Base-by-base conservation (phyloP, 1,140 invertebrate genomes). In the Heliothis subflexa region DNA sequence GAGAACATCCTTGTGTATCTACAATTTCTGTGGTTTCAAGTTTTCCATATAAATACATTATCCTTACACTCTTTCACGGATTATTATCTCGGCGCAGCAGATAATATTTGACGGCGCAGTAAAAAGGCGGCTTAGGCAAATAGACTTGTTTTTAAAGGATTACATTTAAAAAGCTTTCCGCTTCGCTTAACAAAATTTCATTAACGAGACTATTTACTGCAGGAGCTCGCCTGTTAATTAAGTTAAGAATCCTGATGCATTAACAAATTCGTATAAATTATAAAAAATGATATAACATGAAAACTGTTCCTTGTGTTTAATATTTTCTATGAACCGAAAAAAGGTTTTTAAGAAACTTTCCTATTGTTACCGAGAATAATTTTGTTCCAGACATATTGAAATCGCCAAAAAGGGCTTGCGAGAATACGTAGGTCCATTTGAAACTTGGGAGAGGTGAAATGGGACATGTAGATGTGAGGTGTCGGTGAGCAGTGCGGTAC, bases 81-180 rank as follows among this genome's bases (percentile, higher is more conserved):
- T 70, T 68, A 50, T 28, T 50, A 25, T 68, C 28, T 33, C 25
- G 14, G 10, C 49, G 12, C 9, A 13, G 14, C 14, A 14, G 68
- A 55, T 55, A 33, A 55, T 55, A 55, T 55, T 21, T 55, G 40
- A 55, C 14, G n/a, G 28, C 9, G 50, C 40, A 40, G n/a, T 45
- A 62, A 62, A 70, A 71, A 71, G 68, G 14, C 50, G 47, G 66
- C n/a, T 25, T 18, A 33, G 28, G 25, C 52, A 71, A 71, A 71
- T 71, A 55, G 68, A 25, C 68, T 55, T 71, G 68, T 55, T 71
- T 55, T 71, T 12, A 71, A 33, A 13, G 25, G 50, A 71, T 71
- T 71, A 71, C 50, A 55, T 71, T 55, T n/a, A 55, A 71, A 71
- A 71, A 55, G 50, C 68, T 71, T 54, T 71, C 55, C 55, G 68